Percentiles rank a stretch among this genome's conserved stretches.
These are phyloP conservation scores for Xylocopa sonorina DNA, from an alignment of 1,140 invertebrate species.

Conservation along the genomic window DNA sequence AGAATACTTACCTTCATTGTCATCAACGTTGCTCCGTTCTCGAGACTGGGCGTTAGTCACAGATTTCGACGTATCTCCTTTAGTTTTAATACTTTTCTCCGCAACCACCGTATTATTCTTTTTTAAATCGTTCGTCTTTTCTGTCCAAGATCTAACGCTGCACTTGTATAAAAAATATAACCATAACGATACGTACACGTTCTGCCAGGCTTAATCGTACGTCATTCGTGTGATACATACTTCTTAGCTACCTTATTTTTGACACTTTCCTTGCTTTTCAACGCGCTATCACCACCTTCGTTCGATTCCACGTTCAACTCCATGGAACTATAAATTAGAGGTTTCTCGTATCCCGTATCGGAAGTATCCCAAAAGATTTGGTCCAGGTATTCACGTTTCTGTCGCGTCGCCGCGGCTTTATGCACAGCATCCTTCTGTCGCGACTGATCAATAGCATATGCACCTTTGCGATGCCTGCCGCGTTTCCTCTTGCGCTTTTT, in stretches of 20 bases:
- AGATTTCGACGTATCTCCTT: not conserved
- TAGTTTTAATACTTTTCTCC: not conserved
- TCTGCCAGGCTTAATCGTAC: not conserved
- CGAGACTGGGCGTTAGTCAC: not conserved
- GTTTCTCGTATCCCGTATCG: conserved; percentile 59
- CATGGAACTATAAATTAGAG: conserved; percentile 52
- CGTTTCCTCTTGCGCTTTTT: conserved; percentile 38
- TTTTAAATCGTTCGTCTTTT: not conserved
- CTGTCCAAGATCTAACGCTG: not conserved
- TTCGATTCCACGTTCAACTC: conserved; percentile 6
- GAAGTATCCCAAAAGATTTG: conserved; percentile 28
- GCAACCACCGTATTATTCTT: no score
- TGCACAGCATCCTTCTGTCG: conserved; percentile 21
- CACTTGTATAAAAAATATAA: conserved; percentile 13
- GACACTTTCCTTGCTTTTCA: not conserved
- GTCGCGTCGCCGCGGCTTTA: conserved; percentile 25
- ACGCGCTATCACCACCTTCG: no score
- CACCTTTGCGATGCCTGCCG: conserved; percentile 30
- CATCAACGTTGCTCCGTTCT: not conserved
- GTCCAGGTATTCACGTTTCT: conserved; percentile 52
- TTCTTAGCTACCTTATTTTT: not conserved
- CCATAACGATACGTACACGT: not conserved
- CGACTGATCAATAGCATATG: conserved; percentile 7
- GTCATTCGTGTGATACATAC: not conserved
- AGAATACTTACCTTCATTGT: not conserved